Percentiles rank a stretch among this genome's conserved stretches.
Evolutionary conservation across 2,797 vertebrate genomes (phyloP).

Genomic region (Brachyrhaphis roseni): DNA sequence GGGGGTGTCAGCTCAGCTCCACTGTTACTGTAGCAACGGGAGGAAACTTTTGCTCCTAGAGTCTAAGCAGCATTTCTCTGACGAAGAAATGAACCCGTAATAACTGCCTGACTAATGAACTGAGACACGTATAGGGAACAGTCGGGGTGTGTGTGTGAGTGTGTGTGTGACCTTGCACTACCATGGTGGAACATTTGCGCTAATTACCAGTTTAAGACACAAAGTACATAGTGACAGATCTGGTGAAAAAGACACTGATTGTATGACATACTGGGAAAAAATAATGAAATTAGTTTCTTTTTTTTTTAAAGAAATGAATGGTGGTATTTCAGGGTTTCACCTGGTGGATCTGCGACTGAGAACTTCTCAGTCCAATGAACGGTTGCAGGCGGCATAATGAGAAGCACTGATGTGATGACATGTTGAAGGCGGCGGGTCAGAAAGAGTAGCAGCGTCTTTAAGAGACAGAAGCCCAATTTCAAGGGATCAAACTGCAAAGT

Average conservation of each 20-base stretch:
- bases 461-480: too few relatives aligned
- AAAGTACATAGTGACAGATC: not conserved
- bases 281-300: not conserved
- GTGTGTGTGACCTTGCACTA: not conserved
- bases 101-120: not conserved
- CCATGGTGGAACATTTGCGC: not conserved
- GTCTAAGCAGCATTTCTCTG: not conserved
- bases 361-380: too few relatives aligned
- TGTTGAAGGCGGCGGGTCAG: too few relatives aligned
- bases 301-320: not conserved
- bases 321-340: not conserved
- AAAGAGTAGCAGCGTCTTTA: too few relatives aligned
- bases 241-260: not conserved
- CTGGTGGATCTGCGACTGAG: too few relatives aligned
- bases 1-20: not conserved
- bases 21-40: not conserved
- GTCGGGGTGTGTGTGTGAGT: not conserved
- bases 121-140: not conserved
- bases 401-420: too few relatives aligned
- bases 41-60: not conserved
- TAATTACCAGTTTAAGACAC: not conserved
- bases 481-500: too few relatives aligned
- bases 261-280: not conserved
- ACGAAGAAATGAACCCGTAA: not conserved
- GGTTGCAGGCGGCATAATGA: too few relatives aligned